Conservation (phyloP, 2,113 vertebrate species). For the Thunnus thynnus region DNA sequence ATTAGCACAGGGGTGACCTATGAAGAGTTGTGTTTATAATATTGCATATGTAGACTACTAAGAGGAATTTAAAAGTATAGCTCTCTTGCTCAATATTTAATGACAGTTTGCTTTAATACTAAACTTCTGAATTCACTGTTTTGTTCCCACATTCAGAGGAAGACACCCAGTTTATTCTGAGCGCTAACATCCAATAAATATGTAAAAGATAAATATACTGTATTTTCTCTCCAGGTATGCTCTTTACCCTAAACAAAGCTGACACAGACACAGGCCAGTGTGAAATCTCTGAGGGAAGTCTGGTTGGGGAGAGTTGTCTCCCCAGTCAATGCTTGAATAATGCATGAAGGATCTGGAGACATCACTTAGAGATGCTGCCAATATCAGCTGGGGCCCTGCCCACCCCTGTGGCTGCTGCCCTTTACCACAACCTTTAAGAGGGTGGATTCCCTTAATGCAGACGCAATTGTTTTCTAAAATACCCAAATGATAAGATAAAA, state of each 20-base stretch:
- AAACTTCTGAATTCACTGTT: conserved; percentile 7
- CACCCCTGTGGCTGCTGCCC: conserved; percentile 75
- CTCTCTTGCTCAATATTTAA: conserved; percentile 7
- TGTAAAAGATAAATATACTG: conserved; percentile 51
- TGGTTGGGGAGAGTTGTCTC: conserved; percentile 63
- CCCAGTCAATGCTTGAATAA: conserved; percentile 79
- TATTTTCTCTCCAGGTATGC: conserved; percentile 56
- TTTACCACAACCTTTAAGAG: conserved; percentile 82
- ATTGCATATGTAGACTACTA: conserved; percentile 27
- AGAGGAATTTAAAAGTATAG: conserved; percentile 6
- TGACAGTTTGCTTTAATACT: conserved; percentile 11
- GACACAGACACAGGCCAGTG: conserved; percentile 63
- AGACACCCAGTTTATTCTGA: conserved; percentile 26
- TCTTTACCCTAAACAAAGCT: conserved; percentile 65
- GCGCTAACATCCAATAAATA: conserved; percentile 51
- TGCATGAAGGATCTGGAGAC: conserved; percentile 81
- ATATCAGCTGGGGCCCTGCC: conserved; percentile 76
- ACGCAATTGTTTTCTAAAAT: conserved; percentile 65
- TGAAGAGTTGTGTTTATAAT: conserved; percentile 46
- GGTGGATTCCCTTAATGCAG: conserved; percentile 70
- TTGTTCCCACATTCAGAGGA: conserved; percentile 12
- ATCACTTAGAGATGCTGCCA: conserved; percentile 83
- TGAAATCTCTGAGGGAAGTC: conserved; percentile 73
- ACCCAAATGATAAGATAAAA: conserved; percentile 44
- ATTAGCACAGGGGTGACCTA: conserved; percentile 73